phyloP scores from a whole-genome alignment of 2,797 vertebrate species.

The Malurus splendens region DNA sequence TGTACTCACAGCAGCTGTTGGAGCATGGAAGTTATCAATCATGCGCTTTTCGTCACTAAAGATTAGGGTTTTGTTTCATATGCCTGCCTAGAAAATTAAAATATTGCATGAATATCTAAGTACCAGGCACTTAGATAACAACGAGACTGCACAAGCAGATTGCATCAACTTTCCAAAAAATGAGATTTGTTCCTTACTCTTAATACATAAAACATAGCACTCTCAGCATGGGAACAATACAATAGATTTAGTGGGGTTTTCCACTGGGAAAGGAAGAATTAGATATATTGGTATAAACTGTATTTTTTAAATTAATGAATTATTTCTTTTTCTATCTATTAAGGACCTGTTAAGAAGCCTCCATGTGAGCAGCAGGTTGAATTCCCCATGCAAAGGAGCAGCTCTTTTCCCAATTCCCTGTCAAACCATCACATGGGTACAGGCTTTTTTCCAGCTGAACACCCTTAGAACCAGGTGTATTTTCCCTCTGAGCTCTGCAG shows the following conservation, averaged over 20 bases:
- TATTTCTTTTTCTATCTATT: background rate
- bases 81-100: background rate
- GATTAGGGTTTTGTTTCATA: background rate
- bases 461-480: rapidly evolving
- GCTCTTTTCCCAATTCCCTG: background rate
- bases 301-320: background rate
- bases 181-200: background rate
- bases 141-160: background rate
- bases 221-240: background rate
- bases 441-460: background rate
- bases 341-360: background rate
- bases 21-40: background rate
- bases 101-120: background rate
- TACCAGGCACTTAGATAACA: background rate
- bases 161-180: background rate
- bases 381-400: background rate
- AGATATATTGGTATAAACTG: background rate
- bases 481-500: background rate
- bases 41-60: background rate
- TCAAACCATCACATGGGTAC: background rate
- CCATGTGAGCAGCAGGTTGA: background rate
- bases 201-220: background rate
- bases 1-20: background rate
- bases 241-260: rapidly evolving
- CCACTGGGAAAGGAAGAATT: background rate